Evolutionary conservation across 2,888 invertebrate species (phyloP).

Genomic region (Eugnorisma glareosa): DNA sequence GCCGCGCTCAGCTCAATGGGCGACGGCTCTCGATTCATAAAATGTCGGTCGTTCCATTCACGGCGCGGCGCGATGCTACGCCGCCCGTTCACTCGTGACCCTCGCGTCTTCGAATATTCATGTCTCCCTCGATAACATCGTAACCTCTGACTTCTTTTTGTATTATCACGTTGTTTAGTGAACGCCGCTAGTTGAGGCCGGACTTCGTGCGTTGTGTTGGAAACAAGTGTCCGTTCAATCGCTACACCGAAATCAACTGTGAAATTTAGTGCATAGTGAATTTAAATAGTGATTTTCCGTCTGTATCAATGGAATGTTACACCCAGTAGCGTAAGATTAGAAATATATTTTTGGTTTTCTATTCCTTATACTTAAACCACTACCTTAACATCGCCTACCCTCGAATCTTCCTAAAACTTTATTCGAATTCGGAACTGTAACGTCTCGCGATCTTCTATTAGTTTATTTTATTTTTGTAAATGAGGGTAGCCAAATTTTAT

Average conservation of each 20-base stretch:
- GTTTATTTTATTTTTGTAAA: slow-evolving; percentile 37
- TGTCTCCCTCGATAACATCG: slow-evolving; percentile 90
- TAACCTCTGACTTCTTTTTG: slow-evolving; percentile 90
- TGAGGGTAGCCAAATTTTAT: slow-evolving; percentile 61
- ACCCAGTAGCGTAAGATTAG: slow-evolving; percentile 86
- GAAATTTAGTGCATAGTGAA: slow-evolving; percentile 87
- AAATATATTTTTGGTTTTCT: slow-evolving; percentile 73
- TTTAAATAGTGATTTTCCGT: slow-evolving; percentile 83
- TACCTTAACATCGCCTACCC: slow-evolving; percentile 28
- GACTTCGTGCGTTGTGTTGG: slow-evolving; percentile 86
- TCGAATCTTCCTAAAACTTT: slow-evolving; percentile 23
- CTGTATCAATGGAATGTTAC: slow-evolving; percentile 85
- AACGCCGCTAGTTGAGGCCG: slow-evolving; percentile 82
- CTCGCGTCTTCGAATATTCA: slow-evolving; percentile 90
- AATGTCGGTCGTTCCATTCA: slow-evolving; percentile 90
- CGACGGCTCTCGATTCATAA: slow-evolving; percentile 89
- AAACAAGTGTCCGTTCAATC: slow-evolving; percentile 85
- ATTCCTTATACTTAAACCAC: slow-evolving; percentile 47
- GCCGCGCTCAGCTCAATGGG: slow-evolving; percentile 84
- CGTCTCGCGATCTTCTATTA: slow-evolving; percentile 11
- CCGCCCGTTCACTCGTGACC: slow-evolving; percentile 90
- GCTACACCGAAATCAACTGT: slow-evolving; percentile 81
- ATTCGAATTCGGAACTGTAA: slow-evolving; percentile 28
- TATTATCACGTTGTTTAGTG: slow-evolving; percentile 89
- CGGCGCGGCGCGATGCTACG: slow-evolving; percentile 87